Base-by-base conservation (phyloP, 2,888 invertebrate genomes). In the Morpho helenor region DNA sequence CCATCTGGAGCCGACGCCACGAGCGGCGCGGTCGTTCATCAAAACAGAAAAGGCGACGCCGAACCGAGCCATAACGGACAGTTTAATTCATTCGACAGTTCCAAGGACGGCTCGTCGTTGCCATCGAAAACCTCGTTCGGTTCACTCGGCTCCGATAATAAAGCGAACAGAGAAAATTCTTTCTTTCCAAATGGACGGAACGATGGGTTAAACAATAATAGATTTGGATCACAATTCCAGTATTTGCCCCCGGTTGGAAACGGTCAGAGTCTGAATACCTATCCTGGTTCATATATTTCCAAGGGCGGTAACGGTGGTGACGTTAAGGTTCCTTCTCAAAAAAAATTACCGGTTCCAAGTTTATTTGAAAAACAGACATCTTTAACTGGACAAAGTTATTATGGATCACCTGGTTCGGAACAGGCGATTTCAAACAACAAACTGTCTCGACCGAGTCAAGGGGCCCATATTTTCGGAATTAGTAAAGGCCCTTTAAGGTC, bases 21-120 rank as follows among this genome's bases (percentile, higher is more conserved):
- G 46, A 75, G 79, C 68, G 77, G 77, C 41, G 66, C 77, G 52
- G 76, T 78, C 66, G 77, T 78, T 56, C 80, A 73, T 74, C 80
- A 82, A 62, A 77, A 75, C 62, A 75, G 71, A 57, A 74, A 77
- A 63, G 69, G 66, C 48, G 71, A 74, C 66, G 72, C 61, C 22
- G 72, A 67, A 64, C 72, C 75, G 6, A 66, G 63, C 55, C 53
- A 55, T 47, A 66, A 65, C 42, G 64, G 58, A n/a, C 66, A 67
- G 57, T 57, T 66, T 51, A 57, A 56, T 23, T 42, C 59, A 5
- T 55, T 49, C 40, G 48, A 57, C 22, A 50, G 8, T 42, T 49
- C 50, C 42, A 59, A 56, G 47, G 52, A 57, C 41, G 40, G 48
- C 4, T 22, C 41, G 9, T 52, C 44, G 48, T 9, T 45, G 7